A percentile compares a stretch with the other conserved stretches of the same genome.
phyloP scores from a whole-genome alignment of 2,113 vertebrate species.

The Callopanchax toddi region DNA sequence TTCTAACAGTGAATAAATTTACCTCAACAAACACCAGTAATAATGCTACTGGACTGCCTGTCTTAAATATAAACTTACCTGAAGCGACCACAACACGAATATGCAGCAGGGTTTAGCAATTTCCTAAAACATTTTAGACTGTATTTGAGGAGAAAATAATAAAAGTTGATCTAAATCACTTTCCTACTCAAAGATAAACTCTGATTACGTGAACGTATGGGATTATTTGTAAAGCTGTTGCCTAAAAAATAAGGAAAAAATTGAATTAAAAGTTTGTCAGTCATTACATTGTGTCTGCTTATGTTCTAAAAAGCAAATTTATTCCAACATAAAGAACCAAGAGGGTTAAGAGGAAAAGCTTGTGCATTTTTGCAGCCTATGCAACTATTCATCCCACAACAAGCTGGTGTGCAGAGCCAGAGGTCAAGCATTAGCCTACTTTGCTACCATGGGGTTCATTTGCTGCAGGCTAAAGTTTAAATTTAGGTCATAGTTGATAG shows the following conservation, averaged over 20 bases:
- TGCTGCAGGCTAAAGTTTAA: slow-evolving; percentile 57
- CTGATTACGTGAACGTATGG: no score
- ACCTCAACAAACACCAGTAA: neutral
- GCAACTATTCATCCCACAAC: slow-evolving; percentile 30
- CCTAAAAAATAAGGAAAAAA: neutral
- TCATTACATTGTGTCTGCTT: slow-evolving; percentile 5
- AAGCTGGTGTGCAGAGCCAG: slow-evolving; percentile 12
- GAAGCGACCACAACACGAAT: no score
- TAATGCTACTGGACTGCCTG: neutral
- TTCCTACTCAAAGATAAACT: no score
- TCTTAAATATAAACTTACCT: neutral
- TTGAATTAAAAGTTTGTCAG: neutral
- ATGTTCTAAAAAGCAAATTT: no score
- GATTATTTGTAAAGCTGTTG: no score
- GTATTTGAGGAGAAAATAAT: no score
- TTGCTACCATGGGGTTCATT: slow-evolving; percentile 54
- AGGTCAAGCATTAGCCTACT: slow-evolving; percentile 77
- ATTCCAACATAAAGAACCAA: no score
- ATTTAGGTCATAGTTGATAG: slow-evolving; percentile 73
- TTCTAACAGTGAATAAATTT: slow-evolving; percentile 7
- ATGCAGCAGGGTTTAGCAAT: no score
- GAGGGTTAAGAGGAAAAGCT: no score
- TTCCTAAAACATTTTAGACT: no score
- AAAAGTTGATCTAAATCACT: no score
- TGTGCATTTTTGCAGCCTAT: slow-evolving; percentile 21